Conservation (phyloP, 35 echinoderm and acorn worm species). For the Heliocidaris tuberculata region DNA sequence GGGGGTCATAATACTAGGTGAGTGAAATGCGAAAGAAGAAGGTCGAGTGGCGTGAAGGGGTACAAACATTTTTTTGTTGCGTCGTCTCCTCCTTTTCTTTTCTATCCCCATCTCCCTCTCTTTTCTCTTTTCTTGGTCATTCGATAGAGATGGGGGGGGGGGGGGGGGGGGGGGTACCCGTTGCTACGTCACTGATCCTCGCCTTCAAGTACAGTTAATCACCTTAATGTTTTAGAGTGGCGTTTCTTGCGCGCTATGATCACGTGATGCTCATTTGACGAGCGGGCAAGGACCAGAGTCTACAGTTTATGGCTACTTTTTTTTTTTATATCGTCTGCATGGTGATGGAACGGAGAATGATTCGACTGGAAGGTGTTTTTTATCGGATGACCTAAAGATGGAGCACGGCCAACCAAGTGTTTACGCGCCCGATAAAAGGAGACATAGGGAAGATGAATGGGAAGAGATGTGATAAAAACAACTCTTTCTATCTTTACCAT, state of each 20-base stretch:
- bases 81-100: too few species aligned
- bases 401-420: background rate
- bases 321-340: too few species aligned
- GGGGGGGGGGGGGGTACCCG: too few species aligned
- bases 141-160: too few species aligned
- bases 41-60: too few species aligned
- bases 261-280: background rate
- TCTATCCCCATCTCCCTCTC: too few species aligned
- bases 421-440: background rate
- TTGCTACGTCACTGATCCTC: too few species aligned
- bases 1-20: too few species aligned
- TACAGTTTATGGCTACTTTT: background rate
- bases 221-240: background rate
- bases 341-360: background rate
- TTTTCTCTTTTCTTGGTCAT: too few species aligned
- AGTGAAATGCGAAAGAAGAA: too few species aligned
- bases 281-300: background rate
- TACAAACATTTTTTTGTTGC: too few species aligned
- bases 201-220: background rate
- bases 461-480: background rate
- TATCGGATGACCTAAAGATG: background rate
- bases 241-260: background rate
- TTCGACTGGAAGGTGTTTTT: background rate
- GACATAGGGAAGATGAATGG: background rate
- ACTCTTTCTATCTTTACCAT: background rate